Percentiles rank a stretch among this genome's conserved stretches.
Evolutionary conservation across 2,888 invertebrate species (phyloP).

Genomic region (Eilema griseolum): DNA sequence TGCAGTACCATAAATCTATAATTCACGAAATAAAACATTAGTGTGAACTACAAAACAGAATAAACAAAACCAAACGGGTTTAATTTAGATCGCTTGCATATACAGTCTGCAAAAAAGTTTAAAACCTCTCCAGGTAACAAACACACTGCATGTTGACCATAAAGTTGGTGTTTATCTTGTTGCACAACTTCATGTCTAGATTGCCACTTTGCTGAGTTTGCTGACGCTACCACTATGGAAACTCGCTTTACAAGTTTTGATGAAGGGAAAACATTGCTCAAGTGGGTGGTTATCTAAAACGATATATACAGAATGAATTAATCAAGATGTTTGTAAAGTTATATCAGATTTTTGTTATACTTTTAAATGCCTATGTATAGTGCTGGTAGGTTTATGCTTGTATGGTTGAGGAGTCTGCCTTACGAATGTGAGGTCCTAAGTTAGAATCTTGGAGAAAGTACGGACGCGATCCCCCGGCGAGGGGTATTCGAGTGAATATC

Average conservation of each 20-base stretch:
- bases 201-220: slow-evolving; percentile 35
- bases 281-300: not conserved
- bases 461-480: no score
- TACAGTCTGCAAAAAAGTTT: slow-evolving; percentile 32
- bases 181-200: slow-evolving; percentile 33
- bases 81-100: slow-evolving; percentile 19
- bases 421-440: no score
- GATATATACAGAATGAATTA: not conserved
- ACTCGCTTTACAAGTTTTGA: slow-evolving; percentile 4
- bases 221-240: slow-evolving; percentile 23
- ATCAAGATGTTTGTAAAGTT: not conserved
- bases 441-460: no score
- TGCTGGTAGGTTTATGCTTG: no score
- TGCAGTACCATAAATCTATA: no score
- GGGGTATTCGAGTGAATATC: no score
- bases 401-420: no score
- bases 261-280: not conserved
- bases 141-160: slow-evolving; percentile 26
- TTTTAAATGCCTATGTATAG: not conserved
- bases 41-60: not conserved
- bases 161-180: slow-evolving; percentile 47
- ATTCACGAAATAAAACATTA: not conserved
- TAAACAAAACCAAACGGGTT: slow-evolving; percentile 11
- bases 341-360: not conserved
- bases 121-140: slow-evolving; percentile 24